Evolutionary conservation across 2,797 vertebrate genomes (phyloP), one percentile per base, ranked within the genome.

Genomic region (Craterocephalus amniculus): DNA sequence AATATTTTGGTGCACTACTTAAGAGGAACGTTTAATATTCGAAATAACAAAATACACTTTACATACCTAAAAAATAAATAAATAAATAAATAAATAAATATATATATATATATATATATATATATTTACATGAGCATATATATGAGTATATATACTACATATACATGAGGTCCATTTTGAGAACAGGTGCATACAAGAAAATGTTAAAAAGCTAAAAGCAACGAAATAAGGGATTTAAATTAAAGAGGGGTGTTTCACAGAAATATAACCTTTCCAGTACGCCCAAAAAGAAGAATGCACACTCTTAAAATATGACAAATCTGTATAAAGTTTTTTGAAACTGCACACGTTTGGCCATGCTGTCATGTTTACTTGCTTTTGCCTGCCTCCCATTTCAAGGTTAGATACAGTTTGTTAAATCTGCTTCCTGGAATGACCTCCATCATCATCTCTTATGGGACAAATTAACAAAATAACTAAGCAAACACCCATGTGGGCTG

Each of bases 381-480:
- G 49, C 10, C 49, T 51, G 49, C 12, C 29, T 31, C 45, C 3
- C 1, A 51, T 26, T 26, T 26, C 24, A 14, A 11, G 49, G 12
- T 51, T 26, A 13, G 22, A 26, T 14, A 11, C 45, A 49, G 45
- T 49, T 49, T 4, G 45, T 51, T 12, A 51, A 24, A 24, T 51
- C 48, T 48, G 48, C n/a, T 51, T 14, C 26, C 49, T 51, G 48
- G 12, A 51, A 51, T 24, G 18, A 16, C 6, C 13, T 16, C 27
- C 14, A 0, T 4, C 58, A 72, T 2, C 27, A 51, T 14, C 66
- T 68, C 34, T 73, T 71, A 48, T 64, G 76, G 65, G 22, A 67
- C 29, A 16, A 29, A 71, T 32, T 35, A 10, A 79, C 26, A 75
- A 31, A 67, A 51, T 68, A 9, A 51, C 18, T 10, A 35, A 63